These are phyloP conservation scores for Flabesymbios commensalis DNA, from an alignment of 2,888 invertebrate species.

Conservation along the genomic window DNA sequence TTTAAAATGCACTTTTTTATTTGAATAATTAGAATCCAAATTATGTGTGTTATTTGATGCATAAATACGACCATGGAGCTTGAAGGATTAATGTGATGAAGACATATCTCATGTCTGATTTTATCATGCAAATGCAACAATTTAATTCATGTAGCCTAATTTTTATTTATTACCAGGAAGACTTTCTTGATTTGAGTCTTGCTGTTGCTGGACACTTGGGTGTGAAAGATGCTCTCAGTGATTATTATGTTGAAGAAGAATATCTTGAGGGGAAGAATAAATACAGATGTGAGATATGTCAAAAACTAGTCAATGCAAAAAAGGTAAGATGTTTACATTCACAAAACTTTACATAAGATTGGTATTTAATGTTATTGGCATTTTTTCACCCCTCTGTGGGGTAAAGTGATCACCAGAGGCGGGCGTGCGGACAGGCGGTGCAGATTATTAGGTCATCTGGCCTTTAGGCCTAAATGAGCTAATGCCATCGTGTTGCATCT, in stretches of 20 bases:
- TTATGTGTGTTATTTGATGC: background rate
- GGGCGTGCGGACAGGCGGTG: too few relatives aligned
- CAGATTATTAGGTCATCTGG: too few relatives aligned
- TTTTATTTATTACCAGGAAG: constrained; percentile 44
- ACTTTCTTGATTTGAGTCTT: constrained; percentile 58
- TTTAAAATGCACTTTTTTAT: background rate
- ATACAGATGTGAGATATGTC: constrained; percentile 58
- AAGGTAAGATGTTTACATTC: constrained; percentile 44
- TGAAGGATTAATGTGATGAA: too few relatives aligned
- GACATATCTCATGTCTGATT: too few relatives aligned
- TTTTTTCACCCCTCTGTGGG: too few relatives aligned
- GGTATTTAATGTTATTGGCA: too few relatives aligned
- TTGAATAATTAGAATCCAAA: background rate
- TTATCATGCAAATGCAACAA: too few relatives aligned
- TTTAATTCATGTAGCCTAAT: too few relatives aligned
- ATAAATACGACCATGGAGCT: background rate
- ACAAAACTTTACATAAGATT: constrained; percentile 1
- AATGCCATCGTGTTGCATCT: too few relatives aligned
- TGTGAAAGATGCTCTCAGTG: constrained; percentile 49
- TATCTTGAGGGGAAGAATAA: constrained; percentile 59
- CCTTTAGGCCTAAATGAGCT: too few relatives aligned
- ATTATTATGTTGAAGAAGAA: constrained; percentile 49
- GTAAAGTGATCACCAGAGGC: too few relatives aligned
- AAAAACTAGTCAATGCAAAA: constrained; percentile 57
- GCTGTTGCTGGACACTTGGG: constrained; percentile 51